Evolutionary conservation across 2,113 vertebrate species (phyloP).

Genomic region (Chloropsis cyanopogon): DNA sequence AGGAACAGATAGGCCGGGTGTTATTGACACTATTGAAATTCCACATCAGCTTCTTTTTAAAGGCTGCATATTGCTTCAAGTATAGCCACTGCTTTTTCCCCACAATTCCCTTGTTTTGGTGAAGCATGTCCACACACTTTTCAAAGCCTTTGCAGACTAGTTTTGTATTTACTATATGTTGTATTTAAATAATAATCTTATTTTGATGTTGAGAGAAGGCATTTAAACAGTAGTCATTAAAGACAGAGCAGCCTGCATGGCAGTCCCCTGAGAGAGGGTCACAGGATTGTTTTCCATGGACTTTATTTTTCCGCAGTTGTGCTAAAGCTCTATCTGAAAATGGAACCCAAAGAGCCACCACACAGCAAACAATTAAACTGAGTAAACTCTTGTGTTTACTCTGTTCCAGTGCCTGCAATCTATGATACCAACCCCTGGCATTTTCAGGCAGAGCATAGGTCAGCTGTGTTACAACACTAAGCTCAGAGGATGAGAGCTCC

Average conservation of each 20-base stretch:
- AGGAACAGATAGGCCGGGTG: background rate
- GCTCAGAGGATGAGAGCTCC: background rate
- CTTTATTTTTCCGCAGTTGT: background rate
- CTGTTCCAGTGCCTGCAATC: background rate
- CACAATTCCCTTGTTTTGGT: background rate
- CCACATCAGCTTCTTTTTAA: slow-evolving; percentile 16
- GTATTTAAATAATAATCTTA: slow-evolving; percentile 31
- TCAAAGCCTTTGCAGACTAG: slow-evolving; percentile 6
- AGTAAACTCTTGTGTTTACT: background rate
- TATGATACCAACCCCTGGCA: background rate
- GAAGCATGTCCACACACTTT: slow-evolving; percentile 2
- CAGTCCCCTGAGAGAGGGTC: background rate
- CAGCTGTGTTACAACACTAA: background rate
- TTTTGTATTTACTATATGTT: slow-evolving; percentile 44
- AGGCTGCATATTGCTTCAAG: slow-evolving; percentile 27
- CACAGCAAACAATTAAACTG: background rate
- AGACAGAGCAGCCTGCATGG: background rate
- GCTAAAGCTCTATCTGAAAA: slow-evolving; percentile 13
- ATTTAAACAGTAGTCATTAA: background rate
- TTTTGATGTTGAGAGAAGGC: slow-evolving; percentile 28
- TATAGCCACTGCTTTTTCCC: slow-evolving; percentile 35
- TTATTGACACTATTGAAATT: slow-evolving; percentile 10
- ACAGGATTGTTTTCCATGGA: background rate
- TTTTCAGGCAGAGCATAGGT: slow-evolving; percentile 5
- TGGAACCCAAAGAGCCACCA: background rate